Percentiles rank a stretch among this genome's conserved stretches.
phyloP scores from a whole-genome alignment of 2,797 vertebrate genomes.

The Danio albolineatus region DNA sequence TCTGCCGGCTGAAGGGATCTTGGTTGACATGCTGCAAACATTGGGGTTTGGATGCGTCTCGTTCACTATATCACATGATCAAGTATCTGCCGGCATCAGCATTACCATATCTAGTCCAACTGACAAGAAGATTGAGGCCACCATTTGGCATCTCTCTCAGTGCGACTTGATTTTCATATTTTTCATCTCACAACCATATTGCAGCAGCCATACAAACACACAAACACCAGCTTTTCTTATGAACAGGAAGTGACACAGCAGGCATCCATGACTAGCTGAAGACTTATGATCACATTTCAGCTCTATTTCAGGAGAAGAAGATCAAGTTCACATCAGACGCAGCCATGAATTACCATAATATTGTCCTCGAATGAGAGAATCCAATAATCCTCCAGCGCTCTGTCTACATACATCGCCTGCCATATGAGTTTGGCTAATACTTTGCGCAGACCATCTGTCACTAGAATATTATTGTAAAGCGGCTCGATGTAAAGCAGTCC shows the following conservation, averaged over 20 bases:
- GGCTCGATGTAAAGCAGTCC: constrained; percentile 58
- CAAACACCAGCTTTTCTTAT: neutral
- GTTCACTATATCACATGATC: neutral
- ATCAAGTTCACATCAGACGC: constrained; percentile 19
- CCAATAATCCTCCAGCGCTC: constrained; percentile 56
- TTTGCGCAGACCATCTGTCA: constrained; percentile 62
- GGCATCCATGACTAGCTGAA: neutral
- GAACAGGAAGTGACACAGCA: neutral
- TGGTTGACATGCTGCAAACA: neutral
- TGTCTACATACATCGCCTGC: constrained; percentile 41
- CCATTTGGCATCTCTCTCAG: neutral
- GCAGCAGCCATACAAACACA: constrained; percentile 7
- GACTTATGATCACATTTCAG: neutral
- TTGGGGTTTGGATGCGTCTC: neutral
- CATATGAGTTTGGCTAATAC: constrained; percentile 57
- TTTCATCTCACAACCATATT: neutral
- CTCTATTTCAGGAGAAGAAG: constrained; percentile 30
- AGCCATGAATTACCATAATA: constrained; percentile 48
- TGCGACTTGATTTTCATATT: neutral
- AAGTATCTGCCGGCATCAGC: neutral
- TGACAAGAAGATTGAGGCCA: neutral
- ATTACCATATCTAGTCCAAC: constrained; percentile 2
- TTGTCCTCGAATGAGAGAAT: constrained; percentile 39
- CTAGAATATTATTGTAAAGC: constrained; percentile 66
- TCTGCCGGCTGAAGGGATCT: neutral